Percentiles rank a stretch among this genome's conserved stretches.
Evolutionary conservation across 2,797 vertebrate species (phyloP).

Genomic region (Sebastes jordani): DNA sequence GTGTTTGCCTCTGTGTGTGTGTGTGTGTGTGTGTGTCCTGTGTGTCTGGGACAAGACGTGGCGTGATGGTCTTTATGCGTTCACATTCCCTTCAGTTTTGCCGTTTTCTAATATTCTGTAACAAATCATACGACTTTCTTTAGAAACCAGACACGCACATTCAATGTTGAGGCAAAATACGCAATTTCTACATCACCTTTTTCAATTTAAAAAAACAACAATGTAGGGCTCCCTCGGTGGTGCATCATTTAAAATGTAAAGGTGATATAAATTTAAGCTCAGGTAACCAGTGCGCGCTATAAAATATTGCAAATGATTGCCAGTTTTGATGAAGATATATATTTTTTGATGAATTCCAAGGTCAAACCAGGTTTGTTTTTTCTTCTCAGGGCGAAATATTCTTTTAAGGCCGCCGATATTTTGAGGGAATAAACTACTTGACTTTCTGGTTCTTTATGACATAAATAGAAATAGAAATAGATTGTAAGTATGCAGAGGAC

Average conservation of each 20-base stretch:
- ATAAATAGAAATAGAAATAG: background rate
- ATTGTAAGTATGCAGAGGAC: background rate
- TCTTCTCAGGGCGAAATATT: background rate
- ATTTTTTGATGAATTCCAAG: background rate
- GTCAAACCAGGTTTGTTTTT: background rate
- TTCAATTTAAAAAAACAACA: too few species aligned
- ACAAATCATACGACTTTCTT: background rate
- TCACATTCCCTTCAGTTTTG: background rate
- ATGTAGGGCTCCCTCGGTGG: background rate
- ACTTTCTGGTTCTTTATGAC: background rate
- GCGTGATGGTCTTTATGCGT: conserved; percentile 24
- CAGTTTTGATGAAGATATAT: background rate
- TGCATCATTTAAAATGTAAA: background rate
- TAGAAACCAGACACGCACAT: background rate
- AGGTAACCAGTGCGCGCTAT: background rate
- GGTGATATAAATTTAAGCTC: background rate
- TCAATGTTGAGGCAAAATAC: background rate
- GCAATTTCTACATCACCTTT: background rate
- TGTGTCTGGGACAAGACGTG: conserved; percentile 9
- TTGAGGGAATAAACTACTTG: background rate
- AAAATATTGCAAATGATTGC: background rate
- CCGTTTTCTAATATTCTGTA: background rate
- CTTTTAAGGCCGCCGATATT: background rate
- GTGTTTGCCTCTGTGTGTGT: conserved; percentile 53
- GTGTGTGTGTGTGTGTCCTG: background rate